These are phyloP conservation scores for Meteorus colon DNA, from an alignment of 2,888 invertebrate genomes.

Conservation along the genomic window DNA sequence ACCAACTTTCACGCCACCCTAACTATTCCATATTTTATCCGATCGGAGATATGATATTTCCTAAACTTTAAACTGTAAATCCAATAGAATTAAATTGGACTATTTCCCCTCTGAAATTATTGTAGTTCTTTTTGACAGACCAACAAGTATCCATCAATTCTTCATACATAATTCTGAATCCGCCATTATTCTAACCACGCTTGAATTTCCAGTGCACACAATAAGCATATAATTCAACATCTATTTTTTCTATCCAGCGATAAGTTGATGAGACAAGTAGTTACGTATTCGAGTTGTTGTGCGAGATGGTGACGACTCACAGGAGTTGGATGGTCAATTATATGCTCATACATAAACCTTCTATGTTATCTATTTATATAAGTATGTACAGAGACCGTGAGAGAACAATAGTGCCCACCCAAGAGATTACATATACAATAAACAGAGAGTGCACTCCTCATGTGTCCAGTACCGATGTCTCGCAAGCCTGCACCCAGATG, in stretches of 20 bases:
- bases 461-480: conserved; percentile 55
- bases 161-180: too few relatives aligned
- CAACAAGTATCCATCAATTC: too few relatives aligned
- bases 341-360: not conserved
- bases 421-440: conserved; percentile 36
- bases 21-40: too few relatives aligned
- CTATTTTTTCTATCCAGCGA: conserved; percentile 8
- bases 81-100: too few relatives aligned
- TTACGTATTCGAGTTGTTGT: conserved; percentile 39
- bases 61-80: too few relatives aligned
- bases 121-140: too few relatives aligned
- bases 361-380: not conserved
- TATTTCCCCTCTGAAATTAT: too few relatives aligned
- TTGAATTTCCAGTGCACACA: too few relatives aligned
- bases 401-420: conserved; percentile 35
- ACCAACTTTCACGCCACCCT: too few relatives aligned
- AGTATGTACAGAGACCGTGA: not conserved
- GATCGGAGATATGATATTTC: too few relatives aligned
- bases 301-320: not conserved
- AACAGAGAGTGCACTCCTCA: conserved; percentile 52
- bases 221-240: not conserved
- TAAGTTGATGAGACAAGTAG: conserved; percentile 29
- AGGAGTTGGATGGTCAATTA: not conserved
- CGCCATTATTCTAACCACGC: too few relatives aligned
- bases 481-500: conserved; percentile 48